These are phyloP conservation scores for Lepidochitona cinerea DNA, from an alignment of 2,888 invertebrate species.

Conservation along the genomic window DNA sequence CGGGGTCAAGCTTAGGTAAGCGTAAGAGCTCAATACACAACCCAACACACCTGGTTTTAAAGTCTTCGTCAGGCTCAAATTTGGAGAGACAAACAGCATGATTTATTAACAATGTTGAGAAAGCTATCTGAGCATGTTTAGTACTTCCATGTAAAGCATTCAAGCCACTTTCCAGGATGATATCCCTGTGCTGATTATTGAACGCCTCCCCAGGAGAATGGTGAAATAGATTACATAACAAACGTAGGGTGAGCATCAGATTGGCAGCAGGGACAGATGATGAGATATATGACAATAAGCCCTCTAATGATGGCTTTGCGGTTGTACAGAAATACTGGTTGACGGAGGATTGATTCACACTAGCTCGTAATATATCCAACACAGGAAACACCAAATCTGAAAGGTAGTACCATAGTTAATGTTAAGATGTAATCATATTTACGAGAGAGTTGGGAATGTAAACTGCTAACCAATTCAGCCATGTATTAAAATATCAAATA, in stretches of 20 bases:
- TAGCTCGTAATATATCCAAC: constrained; percentile 88
- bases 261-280: constrained; percentile 45
- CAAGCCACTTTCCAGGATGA: constrained; percentile 46
- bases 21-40: constrained; percentile 41
- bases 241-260: constrained; percentile 73
- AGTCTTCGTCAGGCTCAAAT: constrained; percentile 49
- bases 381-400: constrained; percentile 87
- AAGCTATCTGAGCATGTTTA: constrained; percentile 78
- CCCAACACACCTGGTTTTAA: constrained; percentile 54
- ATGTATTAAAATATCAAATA: too few species aligned
- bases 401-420: too few species aligned
- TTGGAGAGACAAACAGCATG: constrained; percentile 74
- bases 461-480: too few species aligned
- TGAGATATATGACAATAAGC: constrained; percentile 70
- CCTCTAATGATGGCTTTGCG: constrained; percentile 69
- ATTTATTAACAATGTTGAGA: constrained; percentile 82
- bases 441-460: too few species aligned
- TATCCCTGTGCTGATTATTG: constrained; percentile 47
- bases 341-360: constrained; percentile 81
- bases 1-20: constrained; percentile 75
- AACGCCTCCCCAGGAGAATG: constrained; percentile 73
- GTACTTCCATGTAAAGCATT: constrained; percentile 45
- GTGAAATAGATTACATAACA: constrained; percentile 85
- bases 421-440: too few species aligned
- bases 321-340: constrained; percentile 74